Evolutionary conservation across 2,797 vertebrate genomes (phyloP).

Genomic region (Sebastes iracundus): DNA sequence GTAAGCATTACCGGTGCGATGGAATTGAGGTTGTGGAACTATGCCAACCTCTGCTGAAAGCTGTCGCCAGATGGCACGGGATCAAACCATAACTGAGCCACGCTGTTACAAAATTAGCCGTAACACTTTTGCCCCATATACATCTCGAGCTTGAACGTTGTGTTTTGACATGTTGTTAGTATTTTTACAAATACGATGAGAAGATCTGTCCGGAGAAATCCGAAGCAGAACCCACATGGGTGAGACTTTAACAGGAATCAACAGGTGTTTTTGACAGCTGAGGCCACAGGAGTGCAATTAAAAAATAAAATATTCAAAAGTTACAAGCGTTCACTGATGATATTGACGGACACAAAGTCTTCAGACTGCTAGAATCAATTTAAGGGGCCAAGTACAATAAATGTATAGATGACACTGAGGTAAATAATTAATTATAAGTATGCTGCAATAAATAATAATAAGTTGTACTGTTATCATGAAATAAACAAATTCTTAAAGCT

Average conservation of each 20-base stretch:
- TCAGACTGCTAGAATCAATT: not conserved
- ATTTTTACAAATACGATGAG: slow-evolving; percentile 16
- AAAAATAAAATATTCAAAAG: not conserved
- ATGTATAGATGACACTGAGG: not conserved
- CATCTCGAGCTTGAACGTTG: slow-evolving; percentile 5
- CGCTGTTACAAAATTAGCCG: slow-evolving; percentile 60
- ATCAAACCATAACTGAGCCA: slow-evolving; percentile 71
- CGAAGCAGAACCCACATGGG: not conserved
- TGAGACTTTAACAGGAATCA: not conserved
- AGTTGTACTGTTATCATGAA: not conserved
- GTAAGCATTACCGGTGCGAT: slow-evolving; percentile 76
- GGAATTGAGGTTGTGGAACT: slow-evolving; percentile 78
- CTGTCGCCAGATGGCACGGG: slow-evolving; percentile 75
- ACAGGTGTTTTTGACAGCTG: slow-evolving; percentile 21
- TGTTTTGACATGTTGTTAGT: slow-evolving; percentile 55
- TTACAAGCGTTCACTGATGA: not conserved
- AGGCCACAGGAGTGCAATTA: not conserved
- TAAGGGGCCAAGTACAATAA: not conserved
- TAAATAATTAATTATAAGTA: not conserved
- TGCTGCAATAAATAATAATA: not conserved
- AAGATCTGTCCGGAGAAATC: not conserved
- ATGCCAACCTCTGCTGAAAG: slow-evolving; percentile 73
- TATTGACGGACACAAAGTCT: not conserved
- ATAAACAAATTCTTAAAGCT: not conserved
- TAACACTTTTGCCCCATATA: slow-evolving; percentile 48